Conservation (phyloP, 2,113 vertebrate genomes). For the Carlito syrichta region DNA sequence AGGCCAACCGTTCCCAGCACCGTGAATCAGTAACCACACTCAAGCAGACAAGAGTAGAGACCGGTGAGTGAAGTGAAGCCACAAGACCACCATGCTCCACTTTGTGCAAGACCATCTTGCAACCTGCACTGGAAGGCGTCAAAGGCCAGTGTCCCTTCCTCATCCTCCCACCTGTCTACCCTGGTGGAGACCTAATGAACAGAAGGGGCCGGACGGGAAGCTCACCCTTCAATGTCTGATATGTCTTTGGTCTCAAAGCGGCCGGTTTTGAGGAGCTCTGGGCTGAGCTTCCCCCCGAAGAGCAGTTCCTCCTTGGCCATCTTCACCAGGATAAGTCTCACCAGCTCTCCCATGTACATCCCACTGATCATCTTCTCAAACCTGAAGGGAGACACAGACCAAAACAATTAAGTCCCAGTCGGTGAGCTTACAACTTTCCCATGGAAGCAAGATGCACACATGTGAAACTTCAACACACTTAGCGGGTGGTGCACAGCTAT, state of each 20-base stretch:
- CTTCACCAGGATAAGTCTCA: conserved; percentile 94
- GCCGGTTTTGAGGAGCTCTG: conserved; percentile 87
- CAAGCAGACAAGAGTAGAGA: background rate
- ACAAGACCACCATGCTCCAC: background rate
- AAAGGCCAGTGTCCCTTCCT: background rate
- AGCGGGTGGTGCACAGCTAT: accelerated
- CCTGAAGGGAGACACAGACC: conserved; percentile 73
- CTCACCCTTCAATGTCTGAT: conserved; percentile 92
- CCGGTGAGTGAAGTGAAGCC: background rate
- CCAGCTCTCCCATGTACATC: conserved; percentile 98
- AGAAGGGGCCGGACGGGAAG: background rate
- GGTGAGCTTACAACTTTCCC: background rate
- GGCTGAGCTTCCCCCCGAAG: conserved; percentile 88
- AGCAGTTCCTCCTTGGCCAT: conserved; percentile 93
- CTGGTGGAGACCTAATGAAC: background rate
- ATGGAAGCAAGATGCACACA: background rate
- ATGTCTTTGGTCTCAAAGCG: conserved; percentile 91
- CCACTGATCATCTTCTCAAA: conserved; percentile 99
- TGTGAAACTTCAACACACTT: accelerated
- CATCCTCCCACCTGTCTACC: background rate
- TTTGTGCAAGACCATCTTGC: background rate
- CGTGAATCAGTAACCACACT: background rate
- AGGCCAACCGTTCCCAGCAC: background rate
- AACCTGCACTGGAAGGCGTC: background rate
- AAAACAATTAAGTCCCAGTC: background rate